These are phyloP conservation scores for Acrossocheilus wenchowensis DNA, from an alignment of 2,797 vertebrate species.

Conservation along the genomic window DNA sequence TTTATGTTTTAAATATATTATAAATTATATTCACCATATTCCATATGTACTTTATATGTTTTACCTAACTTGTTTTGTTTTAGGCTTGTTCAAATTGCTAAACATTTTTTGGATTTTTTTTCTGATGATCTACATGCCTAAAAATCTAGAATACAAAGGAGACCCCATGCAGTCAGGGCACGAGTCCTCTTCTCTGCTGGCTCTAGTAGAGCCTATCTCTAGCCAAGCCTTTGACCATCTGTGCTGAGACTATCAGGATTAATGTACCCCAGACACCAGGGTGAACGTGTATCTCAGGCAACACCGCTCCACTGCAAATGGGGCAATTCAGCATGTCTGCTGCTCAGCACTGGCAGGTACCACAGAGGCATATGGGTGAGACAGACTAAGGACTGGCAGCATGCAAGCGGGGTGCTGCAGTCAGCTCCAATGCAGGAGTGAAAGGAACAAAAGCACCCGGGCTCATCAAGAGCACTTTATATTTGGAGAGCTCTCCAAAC, in stretches of 20 bases:
- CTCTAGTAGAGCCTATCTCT: constrained; percentile 26
- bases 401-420: constrained; percentile 31
- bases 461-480: constrained; percentile 49
- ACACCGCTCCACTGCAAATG: constrained; percentile 50
- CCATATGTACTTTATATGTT: neutral
- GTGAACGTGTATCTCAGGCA: constrained; percentile 37
- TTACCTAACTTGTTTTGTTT: neutral
- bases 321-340: constrained; percentile 52
- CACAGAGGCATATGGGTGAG: constrained; percentile 48
- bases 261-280: constrained; percentile 47
- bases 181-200: constrained; percentile 48
- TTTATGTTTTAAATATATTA: neutral
- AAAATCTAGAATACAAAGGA: constrained; percentile 23
- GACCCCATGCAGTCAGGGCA: constrained; percentile 20
- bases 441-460: constrained; percentile 42
- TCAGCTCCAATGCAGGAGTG: neutral
- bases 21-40: neutral
- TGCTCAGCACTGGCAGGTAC: constrained; percentile 44
- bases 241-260: constrained; percentile 50
- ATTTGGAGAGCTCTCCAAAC: constrained; percentile 40
- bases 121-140: neutral
- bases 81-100: neutral
- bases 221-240: constrained; percentile 56
- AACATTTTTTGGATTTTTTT: too few species aligned
- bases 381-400: constrained; percentile 38